Evolutionary conservation across 2,888 invertebrate genomes (phyloP), one percentile per base, ranked within the genome.

Genomic region (Dione vanillae): DNA sequence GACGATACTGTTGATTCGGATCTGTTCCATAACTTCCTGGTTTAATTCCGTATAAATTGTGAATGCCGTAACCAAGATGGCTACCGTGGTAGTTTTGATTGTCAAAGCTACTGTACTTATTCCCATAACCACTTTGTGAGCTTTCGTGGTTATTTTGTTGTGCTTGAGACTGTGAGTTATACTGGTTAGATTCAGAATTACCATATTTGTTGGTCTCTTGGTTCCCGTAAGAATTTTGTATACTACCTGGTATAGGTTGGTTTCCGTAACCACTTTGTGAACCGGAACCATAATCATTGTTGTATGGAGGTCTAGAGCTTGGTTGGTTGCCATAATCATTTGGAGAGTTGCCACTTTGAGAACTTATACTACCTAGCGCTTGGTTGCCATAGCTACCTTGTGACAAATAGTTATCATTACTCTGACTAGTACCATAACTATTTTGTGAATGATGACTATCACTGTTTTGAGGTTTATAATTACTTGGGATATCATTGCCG

Each of bases 31-130:
- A 75, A 59, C 70, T 75, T 7, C 69, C 71, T 20, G 78, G 78
- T 62, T 75, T 77, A 35, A 77, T 76, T 41, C 77, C 78, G 35
- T 79, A 79, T 56, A 78, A 71, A 64, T 78, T 74, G 67, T 78
- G 78, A 0, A 74, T 77, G 9, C 78, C 78, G 43, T 79, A 79
- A 5, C 78, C 78, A 65, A 78, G 74, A 70, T 75, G 75, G 61
- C 77, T 78, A 9, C 78, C 77, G 14, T 76, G 71, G 47, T 75
- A 76, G 20, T 73, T 73, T 62, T 75, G 66, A 12, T 69, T 67
- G 12, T 70, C 69, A 27, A 75, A 74, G 10, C 58, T 43, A 40
- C 56, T 73, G 14, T 70, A 66, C 54, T 71, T 54, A 7, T 20
- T 45, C 2, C 70, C 67, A 62, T 74, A 67, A 47, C 49, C 35